Evolutionary conservation across 1,140 invertebrate species (phyloP).

Genomic region (Brachionus rubens): DNA sequence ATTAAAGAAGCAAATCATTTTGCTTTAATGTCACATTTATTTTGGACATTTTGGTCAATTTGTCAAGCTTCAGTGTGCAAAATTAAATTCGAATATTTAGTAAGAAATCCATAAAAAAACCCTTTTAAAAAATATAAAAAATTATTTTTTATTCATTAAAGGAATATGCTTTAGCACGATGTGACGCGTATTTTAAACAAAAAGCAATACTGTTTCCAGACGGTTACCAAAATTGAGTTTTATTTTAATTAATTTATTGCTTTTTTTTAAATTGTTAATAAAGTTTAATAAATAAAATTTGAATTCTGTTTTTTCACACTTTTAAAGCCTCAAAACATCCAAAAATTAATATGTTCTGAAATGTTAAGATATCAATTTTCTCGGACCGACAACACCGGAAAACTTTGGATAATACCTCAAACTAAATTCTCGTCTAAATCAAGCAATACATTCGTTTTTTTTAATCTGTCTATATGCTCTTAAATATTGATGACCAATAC

Average conservation of each 20-base stretch:
- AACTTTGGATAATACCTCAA: too few species aligned
- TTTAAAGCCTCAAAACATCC: too few species aligned
- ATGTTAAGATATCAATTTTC: too few species aligned
- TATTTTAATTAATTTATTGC: neutral
- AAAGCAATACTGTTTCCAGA: slow-evolving; percentile 35
- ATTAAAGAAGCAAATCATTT: slow-evolving; percentile 38
- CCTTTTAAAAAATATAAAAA: neutral
- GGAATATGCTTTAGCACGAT: slow-evolving; percentile 33
- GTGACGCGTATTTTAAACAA: slow-evolving; percentile 45
- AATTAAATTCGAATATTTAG: slow-evolving; percentile 44
- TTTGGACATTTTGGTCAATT: slow-evolving; percentile 44
- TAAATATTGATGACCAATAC: too few species aligned
- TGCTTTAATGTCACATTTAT: slow-evolving; percentile 39
- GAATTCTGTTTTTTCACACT: neutral
- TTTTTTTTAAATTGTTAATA: too few species aligned
- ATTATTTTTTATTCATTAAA: neutral
- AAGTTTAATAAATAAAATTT: slow-evolving; percentile 25
- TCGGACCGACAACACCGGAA: too few species aligned
- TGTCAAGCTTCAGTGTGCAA: neutral
- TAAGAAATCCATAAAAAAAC: too few species aligned
- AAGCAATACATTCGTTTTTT: too few species aligned
- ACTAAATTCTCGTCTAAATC: too few species aligned
- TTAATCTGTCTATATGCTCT: too few species aligned
- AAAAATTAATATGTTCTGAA: too few species aligned
- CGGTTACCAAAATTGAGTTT: neutral